Conservation (phyloP, 2,888 invertebrate species). For the Pandemis corylana region DNA sequence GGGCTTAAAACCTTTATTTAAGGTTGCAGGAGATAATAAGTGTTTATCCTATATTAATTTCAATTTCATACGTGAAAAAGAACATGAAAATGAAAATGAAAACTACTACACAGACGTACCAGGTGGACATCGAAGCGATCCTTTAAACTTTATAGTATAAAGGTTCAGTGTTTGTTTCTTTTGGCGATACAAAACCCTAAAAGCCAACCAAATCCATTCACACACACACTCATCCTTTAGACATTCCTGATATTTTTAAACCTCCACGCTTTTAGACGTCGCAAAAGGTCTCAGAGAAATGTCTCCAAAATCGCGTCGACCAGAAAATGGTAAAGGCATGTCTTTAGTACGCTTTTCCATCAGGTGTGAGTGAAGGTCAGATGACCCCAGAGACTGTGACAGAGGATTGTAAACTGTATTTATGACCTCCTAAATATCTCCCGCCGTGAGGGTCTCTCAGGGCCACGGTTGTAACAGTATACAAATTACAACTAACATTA, state of each 20-base stretch:
- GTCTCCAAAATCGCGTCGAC: neutral
- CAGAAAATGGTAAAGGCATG: conserved; percentile 14
- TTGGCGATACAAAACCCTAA: too few relatives aligned
- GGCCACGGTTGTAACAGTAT: conserved; percentile 22
- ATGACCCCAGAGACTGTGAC: conserved; percentile 44
- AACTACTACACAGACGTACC: too few relatives aligned
- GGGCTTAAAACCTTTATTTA: too few relatives aligned
- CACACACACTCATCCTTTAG: neutral
- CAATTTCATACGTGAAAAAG: too few relatives aligned
- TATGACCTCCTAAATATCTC: conserved; percentile 51
- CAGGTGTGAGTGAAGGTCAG: conserved; percentile 48
- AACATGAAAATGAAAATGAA: too few relatives aligned
- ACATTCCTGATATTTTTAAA: neutral
- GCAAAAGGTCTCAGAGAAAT: neutral
- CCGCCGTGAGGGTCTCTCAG: conserved; percentile 41
- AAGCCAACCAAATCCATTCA: too few relatives aligned
- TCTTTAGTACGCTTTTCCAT: conserved; percentile 41
- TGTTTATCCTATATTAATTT: too few relatives aligned
- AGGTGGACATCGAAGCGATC: too few relatives aligned
- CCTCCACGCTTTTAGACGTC: neutral
- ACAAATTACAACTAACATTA: conserved; percentile 20
- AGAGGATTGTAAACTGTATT: conserved; percentile 54
- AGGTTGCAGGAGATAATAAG: too few relatives aligned
- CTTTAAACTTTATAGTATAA: too few relatives aligned
- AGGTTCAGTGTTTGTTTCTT: too few relatives aligned